Evolutionary conservation across 2,797 vertebrate genomes (phyloP).

Genomic region (Mycteria americana): DNA sequence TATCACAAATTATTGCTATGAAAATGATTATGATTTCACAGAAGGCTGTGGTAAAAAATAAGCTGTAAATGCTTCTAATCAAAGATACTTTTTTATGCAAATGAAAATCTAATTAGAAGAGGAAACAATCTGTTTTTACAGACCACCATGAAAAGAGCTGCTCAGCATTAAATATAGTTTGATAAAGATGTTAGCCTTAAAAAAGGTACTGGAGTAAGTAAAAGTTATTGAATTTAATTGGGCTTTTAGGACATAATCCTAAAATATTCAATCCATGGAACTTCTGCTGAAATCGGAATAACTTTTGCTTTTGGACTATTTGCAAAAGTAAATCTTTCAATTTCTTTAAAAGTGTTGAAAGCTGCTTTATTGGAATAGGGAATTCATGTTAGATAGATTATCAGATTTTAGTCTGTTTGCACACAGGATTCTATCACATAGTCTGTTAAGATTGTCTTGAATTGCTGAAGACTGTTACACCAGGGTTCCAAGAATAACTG

Average conservation of each 20-base stretch:
- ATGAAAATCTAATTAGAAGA: conserved; percentile 36
- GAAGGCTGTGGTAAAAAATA: neutral
- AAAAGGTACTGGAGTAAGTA: neutral
- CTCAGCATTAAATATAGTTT: neutral
- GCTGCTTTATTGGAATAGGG: neutral
- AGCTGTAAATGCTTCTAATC: conserved; percentile 13
- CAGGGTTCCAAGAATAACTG: neutral
- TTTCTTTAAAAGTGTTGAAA: neutral
- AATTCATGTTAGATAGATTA: neutral
- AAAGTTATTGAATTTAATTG: neutral
- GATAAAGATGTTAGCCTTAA: neutral
- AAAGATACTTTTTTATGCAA: conserved; percentile 35
- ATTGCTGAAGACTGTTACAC: neutral
- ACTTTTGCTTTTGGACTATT: neutral
- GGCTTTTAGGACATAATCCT: neutral
- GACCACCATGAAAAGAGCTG: neutral
- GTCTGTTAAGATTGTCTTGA: neutral
- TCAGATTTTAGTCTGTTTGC: neutral
- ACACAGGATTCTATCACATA: neutral
- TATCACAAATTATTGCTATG: neutral
- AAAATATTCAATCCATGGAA: neutral
- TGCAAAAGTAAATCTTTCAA: neutral
- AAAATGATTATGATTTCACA: neutral
- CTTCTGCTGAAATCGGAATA: neutral
- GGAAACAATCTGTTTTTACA: conserved; percentile 27